A percentile compares a stretch with the other conserved stretches of the same genome.
Evolutionary conservation across 2,888 invertebrate genomes (phyloP).

Genomic region (Plemyria rubiginata): DNA sequence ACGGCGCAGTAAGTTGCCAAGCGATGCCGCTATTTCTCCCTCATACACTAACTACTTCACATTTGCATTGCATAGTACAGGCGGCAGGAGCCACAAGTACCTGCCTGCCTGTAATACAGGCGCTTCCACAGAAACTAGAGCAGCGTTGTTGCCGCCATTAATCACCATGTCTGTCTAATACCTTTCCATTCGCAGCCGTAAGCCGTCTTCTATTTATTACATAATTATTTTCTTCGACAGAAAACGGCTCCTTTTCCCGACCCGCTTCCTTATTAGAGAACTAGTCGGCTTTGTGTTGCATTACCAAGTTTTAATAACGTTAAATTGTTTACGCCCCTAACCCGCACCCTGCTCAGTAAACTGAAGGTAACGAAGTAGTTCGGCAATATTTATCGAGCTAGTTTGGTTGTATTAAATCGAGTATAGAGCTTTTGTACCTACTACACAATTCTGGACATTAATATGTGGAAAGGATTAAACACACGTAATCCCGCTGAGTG

Average conservation of each 20-base stretch:
- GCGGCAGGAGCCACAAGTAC: constrained; percentile 39
- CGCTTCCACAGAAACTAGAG: constrained; percentile 58
- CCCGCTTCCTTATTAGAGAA: constrained; percentile 63
- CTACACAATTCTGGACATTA: constrained; percentile 29
- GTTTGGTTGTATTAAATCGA: constrained; percentile 62
- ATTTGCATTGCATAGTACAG: constrained; percentile 78
- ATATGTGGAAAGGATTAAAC: constrained; percentile 52
- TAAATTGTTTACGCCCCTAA: constrained; percentile 74
- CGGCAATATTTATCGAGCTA: constrained; percentile 70
- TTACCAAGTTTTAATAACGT: constrained; percentile 79
- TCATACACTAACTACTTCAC: constrained; percentile 69
- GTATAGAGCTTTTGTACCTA: constrained; percentile 37
- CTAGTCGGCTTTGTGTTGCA: constrained; percentile 64
- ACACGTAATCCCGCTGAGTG: constrained; percentile 54
- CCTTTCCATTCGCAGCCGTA: constrained; percentile 76
- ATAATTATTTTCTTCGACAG: constrained; percentile 80
- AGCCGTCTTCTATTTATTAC: constrained; percentile 77
- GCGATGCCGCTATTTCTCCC: constrained; percentile 67
- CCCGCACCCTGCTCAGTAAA: constrained; percentile 68
- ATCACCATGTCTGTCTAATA: constrained; percentile 82
- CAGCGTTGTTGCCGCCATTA: constrained; percentile 72
- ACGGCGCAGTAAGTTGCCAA: constrained; percentile 69
- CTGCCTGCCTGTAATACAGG: constrained; percentile 50
- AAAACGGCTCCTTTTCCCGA: constrained; percentile 62
- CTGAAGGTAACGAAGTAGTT: constrained; percentile 61